Base-by-base conservation (phyloP, 2,113 vertebrate genomes). In the Psittacara wagleri region DNA sequence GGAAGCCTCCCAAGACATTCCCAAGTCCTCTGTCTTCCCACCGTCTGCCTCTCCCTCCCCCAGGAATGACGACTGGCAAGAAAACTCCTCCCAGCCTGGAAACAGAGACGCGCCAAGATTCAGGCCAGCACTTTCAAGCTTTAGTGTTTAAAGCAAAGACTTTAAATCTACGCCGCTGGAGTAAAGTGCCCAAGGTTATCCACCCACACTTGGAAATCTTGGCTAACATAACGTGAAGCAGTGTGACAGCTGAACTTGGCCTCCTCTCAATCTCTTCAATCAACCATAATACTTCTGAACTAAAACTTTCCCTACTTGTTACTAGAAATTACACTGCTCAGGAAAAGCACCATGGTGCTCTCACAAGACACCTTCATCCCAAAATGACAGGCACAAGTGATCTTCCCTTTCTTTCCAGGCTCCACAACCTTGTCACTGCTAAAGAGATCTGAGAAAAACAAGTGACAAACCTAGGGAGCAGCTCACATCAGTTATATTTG, bases 1-100 rank as follows among this genome's bases (percentile, higher is more conserved):
- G 96, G 95, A 96, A 93, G 69, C 69, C n/a, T 93, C 83, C 95
- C 92, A 97, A 94, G 90, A 84, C 88, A 88, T 95, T 95, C 91
- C 72, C 63, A 1, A 90, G 84, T 31, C 24, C 66, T 90, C 88
- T 22, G 88, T 86, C 93, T 97, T 96, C 95, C 94, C 95, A 95
- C 83, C 29, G 76, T 93, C 92, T 90, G 94, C 94, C 74, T 91
- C 90, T 94, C 92, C 95, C 89, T 94, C 79, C 83, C 55, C 79
- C 73, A 84, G 86, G 94, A 96, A 95, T 76, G 90, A 94, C 1
- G 24, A 75, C 61, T 81, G 90, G 79, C 8, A 0, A 78, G 90
- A 83, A 95, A 95, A 76, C 83, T 52, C 86, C 83, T 94, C 88
- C 86, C 90, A 64, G 66, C 66, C 12, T 72, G 66, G 78, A 62